Base-by-base conservation (phyloP, 2,888 invertebrate genomes). In the Noctua janthina region DNA sequence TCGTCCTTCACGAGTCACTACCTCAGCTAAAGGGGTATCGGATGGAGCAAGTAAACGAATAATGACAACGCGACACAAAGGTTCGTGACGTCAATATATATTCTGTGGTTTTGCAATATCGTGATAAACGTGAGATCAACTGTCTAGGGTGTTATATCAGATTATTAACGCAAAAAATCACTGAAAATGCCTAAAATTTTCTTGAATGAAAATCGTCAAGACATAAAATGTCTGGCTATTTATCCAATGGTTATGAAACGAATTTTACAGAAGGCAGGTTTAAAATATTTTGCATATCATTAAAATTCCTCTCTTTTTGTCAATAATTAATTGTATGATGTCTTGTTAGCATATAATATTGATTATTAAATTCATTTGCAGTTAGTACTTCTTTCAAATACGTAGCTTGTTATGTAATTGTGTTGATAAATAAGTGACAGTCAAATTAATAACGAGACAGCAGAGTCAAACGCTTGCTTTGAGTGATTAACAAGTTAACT, bases 1-100 rank as follows among this genome's bases (percentile, higher is more conserved):
- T 81, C 85, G 92, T 92, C 93, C 93, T 94, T 94, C 92, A 94
- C 90, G 91, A 89, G 74, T 89, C 90, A 93, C 85, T 91, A 87
- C 81, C 83, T 90, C 79, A 85, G 83, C 78, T 87, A 83, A 88
- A 91, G 90, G 89, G 88, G 89, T 91, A 92, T 92, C 91, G 86
- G 89, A 92, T 92, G 89, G 82, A 89, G 88, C 90, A 66, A 88
- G 90, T 88, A 87, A 89, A 90, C 86, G 85, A 87, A 90, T 86
- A 67, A 80, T 82, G 78, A 84, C 88, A 89, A 85, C 80, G 86
- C 89, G 78, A 89, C 83, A 91, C 90, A 91, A 91, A 90, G 88
- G 78, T 83, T 78, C 78, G 78, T 89, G 89, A 88, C 90, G 89
- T 86, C 91, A 91, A 91, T 90, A 89, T 88, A 87, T 80, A 90